phyloP scores from a whole-genome alignment of 2,797 vertebrate species.

The Spatula versicolor region DNA sequence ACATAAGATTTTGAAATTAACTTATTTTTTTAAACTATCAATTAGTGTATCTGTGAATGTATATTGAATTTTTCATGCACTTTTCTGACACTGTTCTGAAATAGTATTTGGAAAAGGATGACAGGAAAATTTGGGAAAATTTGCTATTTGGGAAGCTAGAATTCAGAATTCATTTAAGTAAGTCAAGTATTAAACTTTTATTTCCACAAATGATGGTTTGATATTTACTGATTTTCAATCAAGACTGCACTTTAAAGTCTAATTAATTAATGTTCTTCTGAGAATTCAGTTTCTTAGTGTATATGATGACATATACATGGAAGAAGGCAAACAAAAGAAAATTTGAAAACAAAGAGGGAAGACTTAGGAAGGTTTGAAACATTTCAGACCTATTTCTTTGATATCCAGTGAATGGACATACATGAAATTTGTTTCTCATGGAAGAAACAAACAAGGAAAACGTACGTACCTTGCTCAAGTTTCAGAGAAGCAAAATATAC shows the following conservation, averaged over 20 bases:
- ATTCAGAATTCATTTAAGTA: not conserved
- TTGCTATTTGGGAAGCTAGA: not conserved
- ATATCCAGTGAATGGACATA: fast-evolving
- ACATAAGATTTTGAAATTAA: not conserved
- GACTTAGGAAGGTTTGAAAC: not conserved
- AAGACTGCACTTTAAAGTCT: not conserved
- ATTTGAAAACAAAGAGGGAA: not conserved
- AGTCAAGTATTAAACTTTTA: not conserved
- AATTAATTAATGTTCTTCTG: not conserved
- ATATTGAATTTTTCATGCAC: not conserved
- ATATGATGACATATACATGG: not conserved
- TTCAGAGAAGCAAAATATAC: not conserved
- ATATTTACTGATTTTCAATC: not conserved
- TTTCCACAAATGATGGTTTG: not conserved
- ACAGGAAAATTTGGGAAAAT: not conserved
- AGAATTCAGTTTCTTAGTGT: not conserved
- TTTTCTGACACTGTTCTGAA: not conserved
- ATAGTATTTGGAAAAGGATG: not conserved
- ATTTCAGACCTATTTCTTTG: not conserved
- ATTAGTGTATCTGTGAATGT: not conserved
- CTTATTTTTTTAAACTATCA: not conserved
- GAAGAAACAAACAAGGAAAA: not conserved
- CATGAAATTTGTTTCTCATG: not conserved
- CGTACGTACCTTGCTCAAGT: not conserved
- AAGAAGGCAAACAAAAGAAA: not conserved